Conservation (phyloP, 2,888 invertebrate genomes). For the Eucera pruinosa region DNA sequence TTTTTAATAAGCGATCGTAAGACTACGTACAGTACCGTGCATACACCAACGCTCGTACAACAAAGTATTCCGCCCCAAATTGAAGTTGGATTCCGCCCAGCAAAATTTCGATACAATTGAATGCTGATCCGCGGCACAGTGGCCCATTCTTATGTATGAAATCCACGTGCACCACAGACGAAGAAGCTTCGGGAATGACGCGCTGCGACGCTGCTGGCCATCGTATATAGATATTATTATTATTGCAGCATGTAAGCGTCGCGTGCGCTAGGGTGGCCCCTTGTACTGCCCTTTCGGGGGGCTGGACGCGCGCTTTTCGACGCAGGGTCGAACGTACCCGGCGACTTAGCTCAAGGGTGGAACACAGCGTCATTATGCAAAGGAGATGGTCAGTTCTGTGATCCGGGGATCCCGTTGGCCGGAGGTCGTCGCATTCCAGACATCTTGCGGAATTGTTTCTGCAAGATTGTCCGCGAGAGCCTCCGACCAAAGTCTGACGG, state of each 20-base stretch:
- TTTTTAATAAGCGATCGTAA: no score
- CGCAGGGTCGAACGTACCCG: slow-evolving; percentile 38
- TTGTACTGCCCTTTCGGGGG: slow-evolving; percentile 8
- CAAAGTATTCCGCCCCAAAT: slow-evolving; percentile 20
- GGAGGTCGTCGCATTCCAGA: slow-evolving; percentile 80
- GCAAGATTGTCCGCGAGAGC: slow-evolving; percentile 69
- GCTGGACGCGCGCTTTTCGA: slow-evolving; percentile 58
- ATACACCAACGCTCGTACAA: no score
- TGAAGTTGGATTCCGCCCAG: slow-evolving; percentile 30
- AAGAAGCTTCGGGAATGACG: slow-evolving; percentile 52
- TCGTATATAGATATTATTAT: slow-evolving; percentile 75
- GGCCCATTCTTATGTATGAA: slow-evolving; percentile 80
- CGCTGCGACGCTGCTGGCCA: slow-evolving; percentile 46
- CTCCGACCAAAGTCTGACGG: slow-evolving; percentile 80
- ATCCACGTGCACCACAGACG: slow-evolving; percentile 71
- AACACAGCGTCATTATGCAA: slow-evolving; percentile 82
- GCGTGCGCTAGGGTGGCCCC: slow-evolving; percentile 35
- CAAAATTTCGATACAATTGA: slow-evolving; percentile 77
- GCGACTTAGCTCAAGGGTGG: slow-evolving; percentile 39
- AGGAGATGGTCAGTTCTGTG: slow-evolving; percentile 83
- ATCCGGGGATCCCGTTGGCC: slow-evolving; percentile 76
- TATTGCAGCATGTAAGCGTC: slow-evolving; percentile 72
- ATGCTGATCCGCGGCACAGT: slow-evolving; percentile 75
- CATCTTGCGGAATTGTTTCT: slow-evolving; percentile 81
- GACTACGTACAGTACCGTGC: no score